A percentile compares a stretch with the other conserved stretches of the same genome.
These are phyloP conservation scores for Xanthorhoe designata DNA, from an alignment of 2,888 invertebrate species.

Conservation along the genomic window DNA sequence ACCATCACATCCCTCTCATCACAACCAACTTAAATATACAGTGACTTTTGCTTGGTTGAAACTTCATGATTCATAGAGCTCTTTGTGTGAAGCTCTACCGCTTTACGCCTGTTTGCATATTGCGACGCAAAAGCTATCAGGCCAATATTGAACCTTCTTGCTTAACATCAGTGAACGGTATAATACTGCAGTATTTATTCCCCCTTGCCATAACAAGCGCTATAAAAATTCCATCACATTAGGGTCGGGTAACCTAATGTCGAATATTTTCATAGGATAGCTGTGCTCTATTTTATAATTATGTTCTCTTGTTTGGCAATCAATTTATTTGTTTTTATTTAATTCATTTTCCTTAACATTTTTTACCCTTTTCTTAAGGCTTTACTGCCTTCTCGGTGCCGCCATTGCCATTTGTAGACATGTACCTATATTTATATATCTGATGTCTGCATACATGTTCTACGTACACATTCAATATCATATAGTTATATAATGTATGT, in stretches of 20 bases:
- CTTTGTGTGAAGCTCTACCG: constrained; percentile 32
- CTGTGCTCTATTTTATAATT: background rate
- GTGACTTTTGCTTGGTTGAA: constrained; percentile 36
- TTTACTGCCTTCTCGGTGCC: constrained; percentile 28
- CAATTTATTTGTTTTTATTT: constrained; percentile 10
- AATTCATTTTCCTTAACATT: constrained; percentile 37
- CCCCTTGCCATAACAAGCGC: constrained; percentile 4
- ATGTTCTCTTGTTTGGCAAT: background rate
- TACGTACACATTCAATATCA: constrained; percentile 51
- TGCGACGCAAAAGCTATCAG: constrained; percentile 29
- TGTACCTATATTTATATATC: constrained; percentile 41
- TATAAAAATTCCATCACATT: constrained; percentile 11
- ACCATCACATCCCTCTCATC: constrained; percentile 50
- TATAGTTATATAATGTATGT: constrained; percentile 57
- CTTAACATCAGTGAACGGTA: background rate
- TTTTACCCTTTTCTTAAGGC: constrained; percentile 33
- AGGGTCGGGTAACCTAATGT: constrained; percentile 42
- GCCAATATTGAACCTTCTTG: constrained; percentile 13
- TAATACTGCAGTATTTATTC: constrained; percentile 18
- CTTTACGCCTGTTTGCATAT: constrained; percentile 11
- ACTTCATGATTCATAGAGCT: constrained; percentile 40
- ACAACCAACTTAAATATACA: constrained; percentile 46
- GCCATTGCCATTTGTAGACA: constrained; percentile 38
- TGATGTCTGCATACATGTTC: constrained; percentile 58
- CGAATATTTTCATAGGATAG: background rate